A percentile compares a stretch with the other conserved stretches of the same genome.
phyloP scores from a whole-genome alignment of 2,888 invertebrate species.

The Meteorus colon region DNA sequence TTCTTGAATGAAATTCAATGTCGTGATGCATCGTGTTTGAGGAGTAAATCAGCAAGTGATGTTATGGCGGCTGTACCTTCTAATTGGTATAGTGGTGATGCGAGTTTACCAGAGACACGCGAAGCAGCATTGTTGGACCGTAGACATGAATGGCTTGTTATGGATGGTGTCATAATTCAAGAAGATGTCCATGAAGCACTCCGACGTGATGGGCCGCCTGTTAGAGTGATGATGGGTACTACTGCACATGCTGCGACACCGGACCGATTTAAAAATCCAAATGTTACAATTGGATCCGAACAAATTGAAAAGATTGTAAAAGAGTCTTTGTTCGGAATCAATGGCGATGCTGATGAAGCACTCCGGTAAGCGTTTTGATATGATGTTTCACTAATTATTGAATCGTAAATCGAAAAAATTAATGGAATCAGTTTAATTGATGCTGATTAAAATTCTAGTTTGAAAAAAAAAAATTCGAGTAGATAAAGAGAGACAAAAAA shows the following conservation, averaged over 20 bases:
- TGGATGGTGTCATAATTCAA: constrained; percentile 82
- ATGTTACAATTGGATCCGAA: constrained; percentile 80
- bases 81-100: constrained; percentile 77
- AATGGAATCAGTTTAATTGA: no score
- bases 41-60: constrained; percentile 72
- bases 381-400: no score
- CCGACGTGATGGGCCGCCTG: constrained; percentile 73
- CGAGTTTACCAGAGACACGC: constrained; percentile 75
- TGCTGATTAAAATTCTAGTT: no score
- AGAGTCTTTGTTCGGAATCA: constrained; percentile 79
- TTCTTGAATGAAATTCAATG: constrained; percentile 78
- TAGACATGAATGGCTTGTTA: constrained; percentile 84
- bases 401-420: no score
- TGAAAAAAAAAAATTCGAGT: no score
- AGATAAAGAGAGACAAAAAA: no score
- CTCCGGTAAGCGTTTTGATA: constrained; percentile 68
- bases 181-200: constrained; percentile 81
- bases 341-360: constrained; percentile 78
- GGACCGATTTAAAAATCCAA: constrained; percentile 76
- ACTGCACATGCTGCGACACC: constrained; percentile 84
- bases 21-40: constrained; percentile 75
- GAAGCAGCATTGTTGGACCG: constrained; percentile 65
- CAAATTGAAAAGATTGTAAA: constrained; percentile 80
- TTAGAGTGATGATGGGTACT: constrained; percentile 81
- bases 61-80: constrained; percentile 83